phyloP scores from a whole-genome alignment of 2,888 invertebrate species.

The Agonopterix arenella region DNA sequence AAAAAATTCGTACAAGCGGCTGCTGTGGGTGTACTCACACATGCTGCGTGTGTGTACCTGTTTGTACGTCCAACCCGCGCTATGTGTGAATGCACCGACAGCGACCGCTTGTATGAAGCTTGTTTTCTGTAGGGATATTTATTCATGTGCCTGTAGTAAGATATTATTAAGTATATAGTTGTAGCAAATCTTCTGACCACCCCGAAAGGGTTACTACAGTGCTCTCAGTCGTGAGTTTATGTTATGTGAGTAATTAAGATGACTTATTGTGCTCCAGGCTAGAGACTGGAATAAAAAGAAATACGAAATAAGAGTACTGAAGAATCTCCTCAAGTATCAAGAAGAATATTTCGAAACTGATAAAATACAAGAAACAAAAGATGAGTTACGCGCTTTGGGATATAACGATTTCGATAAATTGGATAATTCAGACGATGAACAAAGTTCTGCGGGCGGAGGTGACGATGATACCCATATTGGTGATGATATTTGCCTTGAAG shows the following conservation, averaged over 20 bases:
- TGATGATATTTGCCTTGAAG: constrained; percentile 83
- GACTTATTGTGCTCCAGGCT: constrained; percentile 47
- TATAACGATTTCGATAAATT: constrained; percentile 58
- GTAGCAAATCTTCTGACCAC: too few species aligned
- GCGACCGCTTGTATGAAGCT: too few species aligned
- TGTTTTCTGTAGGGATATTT: too few species aligned
- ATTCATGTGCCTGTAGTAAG: too few species aligned
- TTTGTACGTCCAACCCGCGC: too few species aligned
- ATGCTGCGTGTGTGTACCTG: too few species aligned
- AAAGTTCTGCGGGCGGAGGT: constrained; percentile 62
- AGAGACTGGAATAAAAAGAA: constrained; percentile 60
- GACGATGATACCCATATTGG: constrained; percentile 81
- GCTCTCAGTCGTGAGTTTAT: neutral
- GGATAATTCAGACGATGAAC: constrained; percentile 69
- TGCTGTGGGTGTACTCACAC: too few species aligned
- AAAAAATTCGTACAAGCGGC: too few species aligned
- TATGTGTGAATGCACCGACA: too few species aligned
- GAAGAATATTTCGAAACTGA: constrained; percentile 69
- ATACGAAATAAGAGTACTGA: constrained; percentile 79
- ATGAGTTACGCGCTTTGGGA: constrained; percentile 64
- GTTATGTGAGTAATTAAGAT: neutral
- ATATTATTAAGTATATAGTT: neutral
- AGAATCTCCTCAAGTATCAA: constrained; percentile 73
- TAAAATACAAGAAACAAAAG: constrained; percentile 70
- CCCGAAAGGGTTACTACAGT: too few species aligned